Conservation (phyloP, 2,797 vertebrate genomes). For the Okamejei kenojei region DNA sequence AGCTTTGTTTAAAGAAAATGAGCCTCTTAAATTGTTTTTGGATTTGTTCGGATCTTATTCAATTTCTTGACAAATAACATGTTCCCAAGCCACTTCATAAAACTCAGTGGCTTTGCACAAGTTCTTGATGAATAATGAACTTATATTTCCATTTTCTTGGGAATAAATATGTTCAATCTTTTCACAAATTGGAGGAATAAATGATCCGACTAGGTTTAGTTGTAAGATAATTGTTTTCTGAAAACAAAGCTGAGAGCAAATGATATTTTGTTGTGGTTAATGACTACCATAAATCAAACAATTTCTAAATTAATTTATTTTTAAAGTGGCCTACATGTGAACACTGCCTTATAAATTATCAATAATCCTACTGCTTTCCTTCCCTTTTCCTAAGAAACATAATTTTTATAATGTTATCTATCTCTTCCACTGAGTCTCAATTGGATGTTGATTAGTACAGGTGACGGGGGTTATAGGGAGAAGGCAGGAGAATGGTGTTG, state of each 20-base stretch:
- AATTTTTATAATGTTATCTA: background rate
- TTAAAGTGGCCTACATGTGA: background rate
- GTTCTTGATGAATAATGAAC: background rate
- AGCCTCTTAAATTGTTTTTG: background rate
- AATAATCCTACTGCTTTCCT: background rate
- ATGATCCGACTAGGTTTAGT: background rate
- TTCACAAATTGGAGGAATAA: conserved; percentile 20
- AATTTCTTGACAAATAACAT: background rate
- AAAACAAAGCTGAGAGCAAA: background rate
- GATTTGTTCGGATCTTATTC: background rate
- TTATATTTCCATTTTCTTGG: background rate
- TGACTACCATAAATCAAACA: background rate
- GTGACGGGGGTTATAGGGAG: too few species aligned
- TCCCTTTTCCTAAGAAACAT: background rate
- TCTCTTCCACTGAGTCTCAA: background rate
- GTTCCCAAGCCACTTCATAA: background rate
- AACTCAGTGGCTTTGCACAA: background rate
- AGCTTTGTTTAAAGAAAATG: background rate
- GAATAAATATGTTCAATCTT: background rate
- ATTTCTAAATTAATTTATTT: conserved; percentile 29
- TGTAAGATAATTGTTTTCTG: background rate
- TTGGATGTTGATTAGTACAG: too few species aligned
- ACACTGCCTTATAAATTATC: background rate
- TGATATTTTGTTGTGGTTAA: conserved; percentile 17
- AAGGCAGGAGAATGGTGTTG: too few species aligned